Evolutionary conservation across 2,888 invertebrate species (phyloP).

Genomic region (Mesochorus sp.): DNA sequence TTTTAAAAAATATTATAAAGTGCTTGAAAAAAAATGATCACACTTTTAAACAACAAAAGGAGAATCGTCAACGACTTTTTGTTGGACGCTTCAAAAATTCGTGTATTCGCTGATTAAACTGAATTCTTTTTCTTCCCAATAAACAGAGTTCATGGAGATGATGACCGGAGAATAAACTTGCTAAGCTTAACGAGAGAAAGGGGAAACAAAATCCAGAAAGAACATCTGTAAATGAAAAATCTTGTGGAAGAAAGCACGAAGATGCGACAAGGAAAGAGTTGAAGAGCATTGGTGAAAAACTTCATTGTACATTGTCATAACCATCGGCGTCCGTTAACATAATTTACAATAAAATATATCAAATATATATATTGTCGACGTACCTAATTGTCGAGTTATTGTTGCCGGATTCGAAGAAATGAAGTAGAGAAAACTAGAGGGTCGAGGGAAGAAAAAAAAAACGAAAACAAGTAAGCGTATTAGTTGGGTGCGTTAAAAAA

Average conservation of each 20-base stretch:
- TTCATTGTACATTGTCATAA: conserved; percentile 58
- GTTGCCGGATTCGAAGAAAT: not conserved
- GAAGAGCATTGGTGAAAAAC: conserved; percentile 12
- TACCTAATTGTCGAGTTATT: not conserved
- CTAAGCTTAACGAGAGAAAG: not conserved
- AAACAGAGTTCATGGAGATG: conserved; percentile 96
- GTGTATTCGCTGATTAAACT: no score
- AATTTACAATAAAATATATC: conserved; percentile 47
- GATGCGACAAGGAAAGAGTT: not conserved
- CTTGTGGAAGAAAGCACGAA: not conserved
- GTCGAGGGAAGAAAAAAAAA: not conserved
- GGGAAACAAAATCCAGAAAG: not conserved
- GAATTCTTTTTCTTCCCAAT: conserved; percentile 19
- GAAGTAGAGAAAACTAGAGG: not conserved
- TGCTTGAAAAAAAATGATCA: no score
- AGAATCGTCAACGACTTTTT: no score
- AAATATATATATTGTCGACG: not conserved
- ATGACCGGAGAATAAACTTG: conserved; percentile 93
- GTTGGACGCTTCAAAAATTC: no score
- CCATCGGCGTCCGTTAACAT: conserved; percentile 44
- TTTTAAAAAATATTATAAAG: no score
- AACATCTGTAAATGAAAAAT: not conserved
- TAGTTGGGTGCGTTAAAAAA: conserved; percentile 12
- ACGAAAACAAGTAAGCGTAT: no score
- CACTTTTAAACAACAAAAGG: no score